A percentile compares a stretch with the other conserved stretches of the same genome.
Conservation (phyloP, 35 echinoderm and acorn worm genomes). For the Apostichopus parvimensis region DNA sequence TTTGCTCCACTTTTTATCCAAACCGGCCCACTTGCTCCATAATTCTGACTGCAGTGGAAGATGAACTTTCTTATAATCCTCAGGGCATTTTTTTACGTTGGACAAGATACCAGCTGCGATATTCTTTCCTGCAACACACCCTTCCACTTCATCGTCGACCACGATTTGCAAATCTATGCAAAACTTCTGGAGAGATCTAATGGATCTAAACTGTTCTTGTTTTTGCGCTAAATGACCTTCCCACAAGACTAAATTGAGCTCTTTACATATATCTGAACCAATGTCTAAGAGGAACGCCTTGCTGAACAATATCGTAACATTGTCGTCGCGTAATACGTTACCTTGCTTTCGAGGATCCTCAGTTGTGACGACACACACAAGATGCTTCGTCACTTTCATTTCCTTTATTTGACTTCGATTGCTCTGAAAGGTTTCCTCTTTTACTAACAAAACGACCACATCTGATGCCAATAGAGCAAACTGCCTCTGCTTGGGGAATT, state of each 20-base stretch:
- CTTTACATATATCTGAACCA: slow-evolving; percentile 10
- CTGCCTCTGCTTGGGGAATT: background rate
- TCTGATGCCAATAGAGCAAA: slow-evolving; percentile 6
- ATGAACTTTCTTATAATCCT: background rate
- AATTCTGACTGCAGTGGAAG: background rate
- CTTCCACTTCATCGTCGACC: slow-evolving; percentile 2
- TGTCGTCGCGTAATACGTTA: background rate
- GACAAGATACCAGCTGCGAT: background rate
- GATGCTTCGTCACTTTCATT: background rate
- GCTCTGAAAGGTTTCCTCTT: background rate
- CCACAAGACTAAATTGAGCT: slow-evolving; percentile 17
- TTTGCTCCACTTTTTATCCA: slow-evolving; percentile 28
- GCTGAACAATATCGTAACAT: background rate
- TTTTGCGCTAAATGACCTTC: background rate
- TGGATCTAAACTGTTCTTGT: background rate
- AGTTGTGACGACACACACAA: background rate
- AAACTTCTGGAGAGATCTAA: background rate
- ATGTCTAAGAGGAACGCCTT: background rate
- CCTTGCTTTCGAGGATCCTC: background rate
- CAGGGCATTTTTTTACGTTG: background rate
- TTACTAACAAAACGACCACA: slow-evolving; percentile 15
- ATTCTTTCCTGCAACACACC: background rate
- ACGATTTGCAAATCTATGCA: background rate
- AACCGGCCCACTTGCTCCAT: slow-evolving; percentile 3
- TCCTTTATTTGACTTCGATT: slow-evolving; percentile 10